A percentile compares a stretch with the other conserved stretches of the same genome.
These are phyloP conservation scores for Donacobius atricapilla DNA, from an alignment of 2,113 vertebrate genomes.

Conservation along the genomic window DNA sequence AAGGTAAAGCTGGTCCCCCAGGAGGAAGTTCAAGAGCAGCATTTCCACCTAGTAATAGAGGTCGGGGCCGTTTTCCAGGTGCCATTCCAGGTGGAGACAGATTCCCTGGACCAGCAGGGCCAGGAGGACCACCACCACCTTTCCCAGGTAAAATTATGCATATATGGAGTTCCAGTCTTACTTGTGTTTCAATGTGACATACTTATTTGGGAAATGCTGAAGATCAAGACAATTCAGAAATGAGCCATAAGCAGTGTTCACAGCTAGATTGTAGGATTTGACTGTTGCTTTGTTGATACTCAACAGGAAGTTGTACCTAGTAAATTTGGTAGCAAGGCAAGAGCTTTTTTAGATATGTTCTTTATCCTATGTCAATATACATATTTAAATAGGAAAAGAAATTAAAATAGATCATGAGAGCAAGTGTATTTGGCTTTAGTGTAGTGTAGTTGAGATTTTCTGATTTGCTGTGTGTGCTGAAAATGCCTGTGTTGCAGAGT, in stretches of 20 bases:
- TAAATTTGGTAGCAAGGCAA: neutral
- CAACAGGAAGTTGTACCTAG: slow-evolving; percentile 48
- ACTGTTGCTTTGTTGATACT: slow-evolving; percentile 25
- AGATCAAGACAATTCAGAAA: slow-evolving; percentile 44
- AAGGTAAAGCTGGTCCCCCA: slow-evolving; percentile 96
- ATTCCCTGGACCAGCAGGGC: slow-evolving; percentile 91
- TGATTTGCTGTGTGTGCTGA: neutral
- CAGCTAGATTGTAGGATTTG: slow-evolving; percentile 25
- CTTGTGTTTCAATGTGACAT: slow-evolving; percentile 38
- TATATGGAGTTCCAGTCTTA: slow-evolving; percentile 12
- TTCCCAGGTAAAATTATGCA: slow-evolving; percentile 83
- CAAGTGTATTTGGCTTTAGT: neutral
- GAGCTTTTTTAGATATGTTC: neutral
- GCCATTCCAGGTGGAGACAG: slow-evolving; percentile 91
- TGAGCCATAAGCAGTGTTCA: neutral
- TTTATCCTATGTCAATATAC: neutral
- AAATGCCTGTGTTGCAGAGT: neutral
- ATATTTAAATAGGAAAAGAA: neutral
- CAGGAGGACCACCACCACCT: slow-evolving; percentile 92
- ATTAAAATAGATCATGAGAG: neutral
- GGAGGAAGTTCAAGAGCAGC: slow-evolving; percentile 85
- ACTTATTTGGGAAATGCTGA: slow-evolving; percentile 38
- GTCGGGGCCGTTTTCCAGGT: slow-evolving; percentile 92
- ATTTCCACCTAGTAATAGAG: slow-evolving; percentile 90
- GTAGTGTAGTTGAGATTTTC: neutral